Base-by-base conservation (phyloP, 2,797 vertebrate species). In the Microctenopoma stevenorrisi region DNA sequence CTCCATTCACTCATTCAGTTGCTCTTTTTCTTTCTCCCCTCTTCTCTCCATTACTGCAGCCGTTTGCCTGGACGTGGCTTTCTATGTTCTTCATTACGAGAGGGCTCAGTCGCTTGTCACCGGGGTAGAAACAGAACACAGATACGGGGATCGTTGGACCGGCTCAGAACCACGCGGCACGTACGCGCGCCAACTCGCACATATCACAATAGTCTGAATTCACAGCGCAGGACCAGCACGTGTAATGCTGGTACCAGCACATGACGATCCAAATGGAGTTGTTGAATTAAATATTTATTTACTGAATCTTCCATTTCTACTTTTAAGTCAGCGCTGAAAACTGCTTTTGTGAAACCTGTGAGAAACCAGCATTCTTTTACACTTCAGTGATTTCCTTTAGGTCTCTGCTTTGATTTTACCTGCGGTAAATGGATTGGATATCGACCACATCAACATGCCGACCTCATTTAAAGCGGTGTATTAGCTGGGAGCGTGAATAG, bases 141-240 rank as follows among this genome's bases (percentile, higher is more conserved):
- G 61, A 76, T 60, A 64, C 58, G 49, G 71, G 47, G 52, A 72
- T 62, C 52, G 14, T 59, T 78, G 76, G 78, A 68, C 81, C 3
- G 4, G 53, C 54, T 78, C 64, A 49, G 54, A 33, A 49, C 28
- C n/a, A 55, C 71, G 74, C 65, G 43, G 14, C 40, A 44, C 62
- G 55, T 62, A 42, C 58, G 51, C 64, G 50, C 64, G 46, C 71
- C 60, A 59, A 51, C 61, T 61, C 46, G 38, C 38, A 22, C 47
- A 10, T 57, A 85, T 33, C 78, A 85, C 86, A 89, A 88, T 89
- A 81, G 78, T 49, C 37, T 48, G 66, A 78, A 79, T 85, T 84
- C 78, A 84, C 79, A 64, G 75, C 50, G 65, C 61, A 66, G 54
- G 53, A 74, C 82, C 11, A 53, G 78, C 26, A 25, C 58, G 55